Evolutionary conservation across 2,888 invertebrate genomes (phyloP).

Genomic region (Tetragonisca angustula): DNA sequence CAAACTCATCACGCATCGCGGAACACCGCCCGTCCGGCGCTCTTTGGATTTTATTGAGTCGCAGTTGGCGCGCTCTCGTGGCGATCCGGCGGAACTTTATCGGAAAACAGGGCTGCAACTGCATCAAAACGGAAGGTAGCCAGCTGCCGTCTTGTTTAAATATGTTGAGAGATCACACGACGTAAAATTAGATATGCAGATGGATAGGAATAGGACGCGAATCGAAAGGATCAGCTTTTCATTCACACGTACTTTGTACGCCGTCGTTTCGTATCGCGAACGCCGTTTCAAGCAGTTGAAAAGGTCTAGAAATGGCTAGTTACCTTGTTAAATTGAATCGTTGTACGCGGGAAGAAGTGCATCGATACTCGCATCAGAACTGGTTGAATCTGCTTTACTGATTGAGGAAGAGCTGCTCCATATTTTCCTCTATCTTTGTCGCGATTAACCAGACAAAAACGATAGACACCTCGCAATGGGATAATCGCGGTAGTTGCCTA

Average conservation of each 20-base stretch:
- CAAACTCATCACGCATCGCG: conserved; percentile 77
- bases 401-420: conserved; percentile 54
- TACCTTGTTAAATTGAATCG: conserved; percentile 53
- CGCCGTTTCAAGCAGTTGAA: conserved; percentile 5
- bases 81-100: conserved; percentile 17
- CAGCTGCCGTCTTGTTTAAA: conserved; percentile 24
- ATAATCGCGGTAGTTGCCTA: conserved; percentile 62
- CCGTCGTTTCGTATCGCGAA: not conserved
- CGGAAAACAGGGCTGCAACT: conserved; percentile 44
- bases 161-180: not conserved
- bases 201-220: not conserved
- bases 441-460: conserved; percentile 56
- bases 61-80: conserved; percentile 39
- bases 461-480: conserved; percentile 63
- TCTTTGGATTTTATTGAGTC: conserved; percentile 65
- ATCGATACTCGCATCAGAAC: conserved; percentile 55
- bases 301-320: conserved; percentile 46
- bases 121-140: conserved; percentile 27
- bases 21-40: conserved; percentile 72
- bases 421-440: conserved; percentile 49
- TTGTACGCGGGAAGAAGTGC: conserved; percentile 54
- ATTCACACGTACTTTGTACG: not conserved
- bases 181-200: not conserved
- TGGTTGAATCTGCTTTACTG: conserved; percentile 61
- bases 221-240: not conserved